These are phyloP conservation scores for Myotis daubentonii DNA, from an alignment of 2,797 vertebrate genomes.

Conservation along the genomic window DNA sequence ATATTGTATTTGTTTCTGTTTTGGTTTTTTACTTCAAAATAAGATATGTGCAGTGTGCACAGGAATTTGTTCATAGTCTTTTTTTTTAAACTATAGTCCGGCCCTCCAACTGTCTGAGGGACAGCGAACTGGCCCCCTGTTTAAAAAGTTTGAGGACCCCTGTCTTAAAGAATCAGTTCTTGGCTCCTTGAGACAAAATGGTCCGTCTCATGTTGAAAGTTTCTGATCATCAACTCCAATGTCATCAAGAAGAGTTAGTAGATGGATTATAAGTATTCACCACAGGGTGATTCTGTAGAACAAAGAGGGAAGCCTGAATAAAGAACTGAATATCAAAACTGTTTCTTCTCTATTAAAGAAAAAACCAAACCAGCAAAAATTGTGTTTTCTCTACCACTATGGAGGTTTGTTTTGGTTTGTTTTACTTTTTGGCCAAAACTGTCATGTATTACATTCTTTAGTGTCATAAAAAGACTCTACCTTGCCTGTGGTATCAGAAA, in stretches of 20 bases:
- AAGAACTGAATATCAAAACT: neutral
- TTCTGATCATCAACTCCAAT: constrained; percentile 52
- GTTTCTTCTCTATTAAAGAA: constrained; percentile 24
- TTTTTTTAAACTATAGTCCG: too few species aligned
- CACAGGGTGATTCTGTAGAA: neutral
- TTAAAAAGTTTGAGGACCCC: too few species aligned
- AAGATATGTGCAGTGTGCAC: too few species aligned
- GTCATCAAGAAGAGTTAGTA: constrained; percentile 41
- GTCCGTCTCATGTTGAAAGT: constrained; percentile 14
- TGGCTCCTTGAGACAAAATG: constrained; percentile 52
- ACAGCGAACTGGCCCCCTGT: too few species aligned
- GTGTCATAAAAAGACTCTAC: neutral
- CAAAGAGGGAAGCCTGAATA: neutral
- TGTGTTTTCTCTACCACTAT: neutral
- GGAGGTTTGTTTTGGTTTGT: neutral
- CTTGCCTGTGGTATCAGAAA: neutral
- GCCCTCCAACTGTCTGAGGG: too few species aligned
- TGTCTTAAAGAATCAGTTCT: constrained; percentile 33
- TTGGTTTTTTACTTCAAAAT: too few species aligned
- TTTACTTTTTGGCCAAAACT: neutral
- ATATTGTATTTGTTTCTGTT: too few species aligned
- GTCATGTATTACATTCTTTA: neutral
- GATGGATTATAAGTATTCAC: constrained; percentile 32
- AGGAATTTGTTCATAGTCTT: too few species aligned
- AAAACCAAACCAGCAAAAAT: neutral